These are phyloP conservation scores for Aspidiotus rigidus DNA, from an alignment of 2,888 invertebrate genomes.

Conservation along the genomic window DNA sequence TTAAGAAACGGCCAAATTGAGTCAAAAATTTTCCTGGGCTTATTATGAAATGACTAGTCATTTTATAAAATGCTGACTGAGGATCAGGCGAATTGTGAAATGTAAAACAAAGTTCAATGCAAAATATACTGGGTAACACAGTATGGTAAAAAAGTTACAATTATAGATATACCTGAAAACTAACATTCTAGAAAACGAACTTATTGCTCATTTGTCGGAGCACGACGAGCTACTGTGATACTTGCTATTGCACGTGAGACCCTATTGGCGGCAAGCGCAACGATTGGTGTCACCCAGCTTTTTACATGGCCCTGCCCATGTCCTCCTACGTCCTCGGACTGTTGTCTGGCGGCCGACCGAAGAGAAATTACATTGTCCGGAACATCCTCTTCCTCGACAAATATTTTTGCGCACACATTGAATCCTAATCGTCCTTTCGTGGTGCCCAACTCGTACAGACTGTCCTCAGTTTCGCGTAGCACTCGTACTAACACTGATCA, in stretches of 20 bases:
- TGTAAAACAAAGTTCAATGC: background rate
- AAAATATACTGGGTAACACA: background rate
- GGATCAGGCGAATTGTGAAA: background rate
- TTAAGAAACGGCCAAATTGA: too few relatives aligned
- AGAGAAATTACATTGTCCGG: constrained; percentile 4
- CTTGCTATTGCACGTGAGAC: too few relatives aligned
- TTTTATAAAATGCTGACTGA: background rate
- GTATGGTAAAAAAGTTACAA: background rate
- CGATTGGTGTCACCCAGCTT: background rate
- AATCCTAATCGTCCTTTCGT: background rate
- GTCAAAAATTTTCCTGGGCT: too few relatives aligned
- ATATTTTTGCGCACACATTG: background rate
- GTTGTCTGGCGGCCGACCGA: background rate
- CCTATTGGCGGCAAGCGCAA: too few relatives aligned
- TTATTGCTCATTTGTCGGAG: too few relatives aligned
- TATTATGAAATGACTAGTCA: too few relatives aligned
- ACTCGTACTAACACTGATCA: background rate
- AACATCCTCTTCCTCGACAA: background rate
- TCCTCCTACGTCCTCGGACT: background rate
- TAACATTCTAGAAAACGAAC: too few relatives aligned
- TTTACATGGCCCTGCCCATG: constrained; percentile 3
- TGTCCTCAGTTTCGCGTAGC: background rate
- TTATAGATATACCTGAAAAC: too few relatives aligned
- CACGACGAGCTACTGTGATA: too few relatives aligned
- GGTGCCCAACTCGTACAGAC: constrained; percentile 8